These are phyloP conservation scores for Catharus minimus DNA, from an alignment of 2,113 vertebrate species.

Conservation along the genomic window DNA sequence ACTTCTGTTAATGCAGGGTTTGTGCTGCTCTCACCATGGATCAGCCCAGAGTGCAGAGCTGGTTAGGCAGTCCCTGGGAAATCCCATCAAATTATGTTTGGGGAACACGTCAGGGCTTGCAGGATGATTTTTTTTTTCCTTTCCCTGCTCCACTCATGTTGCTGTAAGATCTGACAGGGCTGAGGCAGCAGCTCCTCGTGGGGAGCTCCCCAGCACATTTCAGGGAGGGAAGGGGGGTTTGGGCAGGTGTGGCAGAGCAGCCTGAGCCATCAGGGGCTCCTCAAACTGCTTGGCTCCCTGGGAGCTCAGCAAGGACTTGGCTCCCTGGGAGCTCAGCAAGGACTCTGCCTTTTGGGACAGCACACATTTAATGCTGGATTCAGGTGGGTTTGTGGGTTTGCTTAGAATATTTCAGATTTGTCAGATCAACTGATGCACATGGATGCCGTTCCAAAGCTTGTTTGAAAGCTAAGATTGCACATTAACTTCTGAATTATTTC, in stretches of 20 bases:
- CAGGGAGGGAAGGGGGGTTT: background rate
- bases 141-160: background rate
- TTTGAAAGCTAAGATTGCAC: background rate
- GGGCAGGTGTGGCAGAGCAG: background rate
- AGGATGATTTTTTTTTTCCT: background rate
- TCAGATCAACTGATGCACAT: rapidly evolving
- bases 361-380: rapidly evolving
- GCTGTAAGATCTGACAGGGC: background rate
- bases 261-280: background rate
- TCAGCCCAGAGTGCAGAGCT: background rate
- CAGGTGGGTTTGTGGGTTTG: background rate
- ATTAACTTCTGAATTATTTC: background rate
- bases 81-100: background rate
- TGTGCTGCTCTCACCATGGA: background rate
- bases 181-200: background rate
- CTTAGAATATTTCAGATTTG: background rate
- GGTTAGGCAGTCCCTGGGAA: background rate
- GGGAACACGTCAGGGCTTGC: background rate
- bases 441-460: background rate
- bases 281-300: background rate
- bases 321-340: background rate
- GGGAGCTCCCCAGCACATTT: background rate
- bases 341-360: too few relatives aligned
- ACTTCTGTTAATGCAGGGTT: background rate
- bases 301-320: background rate